phyloP scores from a whole-genome alignment of 2,113 vertebrate species.

The Calidris pugnax region DNA sequence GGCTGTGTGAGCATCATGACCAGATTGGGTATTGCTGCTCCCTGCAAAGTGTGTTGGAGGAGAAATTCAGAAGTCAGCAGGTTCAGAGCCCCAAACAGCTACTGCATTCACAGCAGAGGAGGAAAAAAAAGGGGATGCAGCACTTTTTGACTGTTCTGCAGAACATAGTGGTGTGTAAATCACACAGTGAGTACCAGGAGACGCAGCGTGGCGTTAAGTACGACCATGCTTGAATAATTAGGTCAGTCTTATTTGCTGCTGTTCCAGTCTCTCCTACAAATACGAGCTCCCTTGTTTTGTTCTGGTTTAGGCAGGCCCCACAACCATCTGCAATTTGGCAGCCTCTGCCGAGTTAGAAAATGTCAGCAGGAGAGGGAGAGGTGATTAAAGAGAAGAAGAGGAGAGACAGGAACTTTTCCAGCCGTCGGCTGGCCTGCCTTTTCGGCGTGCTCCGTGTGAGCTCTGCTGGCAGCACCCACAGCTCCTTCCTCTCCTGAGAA shows the following conservation, averaged over 20 bases:
- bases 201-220: not conserved
- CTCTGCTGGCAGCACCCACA: constrained; percentile 37
- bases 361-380: constrained; percentile 19
- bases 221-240: not conserved
- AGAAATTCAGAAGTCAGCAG: not conserved
- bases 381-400: not conserved
- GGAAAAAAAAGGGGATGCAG: not conserved
- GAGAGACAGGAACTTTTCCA: constrained; percentile 47
- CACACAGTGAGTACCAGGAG: not conserved
- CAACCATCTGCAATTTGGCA: constrained; percentile 49
- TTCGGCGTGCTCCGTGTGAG: not conserved
- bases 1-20: not conserved
- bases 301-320: not conserved
- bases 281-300: constrained; percentile 33
- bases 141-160: not conserved
- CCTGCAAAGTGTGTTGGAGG: not conserved
- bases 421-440: not conserved
- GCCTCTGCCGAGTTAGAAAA: constrained; percentile 14
- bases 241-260: constrained; percentile 38
- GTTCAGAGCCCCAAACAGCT: not conserved
- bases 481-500: constrained; percentile 15
- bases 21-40: not conserved
- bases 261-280: constrained; percentile 29
- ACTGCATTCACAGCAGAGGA: not conserved
- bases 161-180: not conserved